Conservation (phyloP, 2,113 vertebrate genomes). For the Notothenia rossii region DNA sequence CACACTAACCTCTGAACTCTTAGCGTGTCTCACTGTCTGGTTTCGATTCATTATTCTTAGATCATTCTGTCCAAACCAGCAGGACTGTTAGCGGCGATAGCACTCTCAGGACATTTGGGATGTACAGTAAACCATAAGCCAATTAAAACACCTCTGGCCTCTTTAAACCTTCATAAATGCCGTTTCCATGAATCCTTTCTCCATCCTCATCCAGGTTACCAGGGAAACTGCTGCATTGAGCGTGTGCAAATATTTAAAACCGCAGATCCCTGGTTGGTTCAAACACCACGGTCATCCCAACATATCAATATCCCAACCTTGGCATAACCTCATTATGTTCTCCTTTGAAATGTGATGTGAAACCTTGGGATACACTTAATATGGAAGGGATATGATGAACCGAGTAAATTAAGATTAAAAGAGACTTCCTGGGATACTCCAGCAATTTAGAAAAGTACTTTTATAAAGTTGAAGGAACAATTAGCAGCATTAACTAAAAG, state of each 20-base stretch:
- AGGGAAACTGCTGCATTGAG: slow-evolving; percentile 21
- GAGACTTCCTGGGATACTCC: no score
- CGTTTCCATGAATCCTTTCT: slow-evolving; percentile 21
- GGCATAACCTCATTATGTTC: neutral
- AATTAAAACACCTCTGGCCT: slow-evolving; percentile 11
- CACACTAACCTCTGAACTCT: neutral
- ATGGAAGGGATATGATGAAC: neutral
- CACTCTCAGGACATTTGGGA: slow-evolving; percentile 1
- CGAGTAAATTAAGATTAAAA: no score
- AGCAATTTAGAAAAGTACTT: no score
- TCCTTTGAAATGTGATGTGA: neutral
- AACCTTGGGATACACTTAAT: neutral
- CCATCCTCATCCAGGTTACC: slow-evolving; percentile 23
- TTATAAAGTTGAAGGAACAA: no score
- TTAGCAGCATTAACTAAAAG: no score
- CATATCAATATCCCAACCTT: neutral
- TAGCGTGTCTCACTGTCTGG: neutral
- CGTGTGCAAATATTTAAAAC: slow-evolving; percentile 46
- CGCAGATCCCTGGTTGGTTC: neutral
- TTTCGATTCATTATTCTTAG: slow-evolving; percentile 18
- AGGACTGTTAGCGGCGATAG: neutral
- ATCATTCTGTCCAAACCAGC: slow-evolving; percentile 15
- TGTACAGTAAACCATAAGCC: neutral
- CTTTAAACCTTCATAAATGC: slow-evolving; percentile 9
- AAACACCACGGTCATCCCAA: slow-evolving; percentile 8